Evolutionary conservation across 2,888 invertebrate genomes (phyloP).

Genomic region (Hyppa rectilinea): DNA sequence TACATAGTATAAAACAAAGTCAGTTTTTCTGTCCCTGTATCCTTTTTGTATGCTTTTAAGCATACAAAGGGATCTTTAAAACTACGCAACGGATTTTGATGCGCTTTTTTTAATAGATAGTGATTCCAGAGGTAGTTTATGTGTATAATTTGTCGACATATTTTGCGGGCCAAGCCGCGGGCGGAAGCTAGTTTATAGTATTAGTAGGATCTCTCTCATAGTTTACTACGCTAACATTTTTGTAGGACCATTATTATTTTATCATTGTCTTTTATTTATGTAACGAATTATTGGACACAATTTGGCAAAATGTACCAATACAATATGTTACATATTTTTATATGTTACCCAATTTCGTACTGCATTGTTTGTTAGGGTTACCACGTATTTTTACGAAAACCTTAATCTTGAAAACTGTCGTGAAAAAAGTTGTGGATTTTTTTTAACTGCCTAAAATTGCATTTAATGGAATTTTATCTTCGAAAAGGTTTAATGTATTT

Average conservation of each 20-base stretch:
- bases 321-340: conserved; percentile 51
- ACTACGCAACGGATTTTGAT: too few species aligned
- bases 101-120: too few species aligned
- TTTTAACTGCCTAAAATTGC: background rate
- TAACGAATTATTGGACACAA: conserved; percentile 52
- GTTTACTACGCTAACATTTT: conserved; percentile 17
- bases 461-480: background rate
- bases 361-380: conserved; percentile 49
- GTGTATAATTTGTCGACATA: too few species aligned
- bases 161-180: too few species aligned
- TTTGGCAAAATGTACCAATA: conserved; percentile 53
- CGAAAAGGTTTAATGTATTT: background rate
- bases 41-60: too few species aligned
- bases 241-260: conserved; percentile 35
- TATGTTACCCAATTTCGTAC: conserved; percentile 51
- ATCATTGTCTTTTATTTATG: conserved; percentile 53
- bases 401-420: background rate
- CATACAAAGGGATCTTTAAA: too few species aligned
- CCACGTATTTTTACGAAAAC: background rate
- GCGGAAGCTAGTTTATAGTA: too few species aligned
- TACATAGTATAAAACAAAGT: too few species aligned
- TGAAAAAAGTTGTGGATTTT: background rate
- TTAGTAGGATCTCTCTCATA: too few species aligned
- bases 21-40: too few species aligned
- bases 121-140: too few species aligned